Conservation (phyloP, 2,888 invertebrate genomes). For the Corythucha ciliata region DNA sequence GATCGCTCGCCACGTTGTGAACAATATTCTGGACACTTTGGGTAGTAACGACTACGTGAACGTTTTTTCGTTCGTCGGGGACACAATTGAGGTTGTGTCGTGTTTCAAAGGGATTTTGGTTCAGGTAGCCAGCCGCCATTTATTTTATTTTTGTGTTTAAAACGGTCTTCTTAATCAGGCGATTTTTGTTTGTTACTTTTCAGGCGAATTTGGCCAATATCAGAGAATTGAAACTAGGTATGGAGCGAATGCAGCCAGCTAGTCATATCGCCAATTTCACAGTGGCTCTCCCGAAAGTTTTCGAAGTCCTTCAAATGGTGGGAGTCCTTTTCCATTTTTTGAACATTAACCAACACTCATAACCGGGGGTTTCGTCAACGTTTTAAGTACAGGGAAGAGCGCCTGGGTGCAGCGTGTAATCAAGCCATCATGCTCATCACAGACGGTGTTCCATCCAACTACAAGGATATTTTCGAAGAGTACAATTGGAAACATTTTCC, state of each 20-base stretch:
- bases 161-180: neutral
- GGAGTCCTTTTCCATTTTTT: no score
- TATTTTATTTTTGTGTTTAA: no score
- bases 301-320: conserved; percentile 59
- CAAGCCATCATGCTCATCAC: conserved; percentile 98
- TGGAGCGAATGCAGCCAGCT: conserved; percentile 63
- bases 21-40: conserved; percentile 83
- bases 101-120: conserved; percentile 80
- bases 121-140: conserved; percentile 47
- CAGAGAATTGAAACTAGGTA: conserved; percentile 67
- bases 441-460: conserved; percentile 95
- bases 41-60: conserved; percentile 98
- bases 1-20: conserved; percentile 76
- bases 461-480: conserved; percentile 79
- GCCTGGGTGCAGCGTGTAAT: conserved; percentile 51
- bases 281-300: conserved; percentile 77
- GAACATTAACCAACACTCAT: no score
- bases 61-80: conserved; percentile 66
- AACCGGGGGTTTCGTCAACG: no score
- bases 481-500: conserved; percentile 62
- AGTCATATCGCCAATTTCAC: conserved; percentile 91
- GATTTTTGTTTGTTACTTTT: conserved; percentile 35
- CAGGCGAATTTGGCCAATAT: conserved; percentile 80
- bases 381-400: conserved; percentile 32
- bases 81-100: conserved; percentile 62